A percentile compares a stretch with the other conserved stretches of the same genome.
Conservation (phyloP, 2,888 invertebrate species). For the Tachina grossa region DNA sequence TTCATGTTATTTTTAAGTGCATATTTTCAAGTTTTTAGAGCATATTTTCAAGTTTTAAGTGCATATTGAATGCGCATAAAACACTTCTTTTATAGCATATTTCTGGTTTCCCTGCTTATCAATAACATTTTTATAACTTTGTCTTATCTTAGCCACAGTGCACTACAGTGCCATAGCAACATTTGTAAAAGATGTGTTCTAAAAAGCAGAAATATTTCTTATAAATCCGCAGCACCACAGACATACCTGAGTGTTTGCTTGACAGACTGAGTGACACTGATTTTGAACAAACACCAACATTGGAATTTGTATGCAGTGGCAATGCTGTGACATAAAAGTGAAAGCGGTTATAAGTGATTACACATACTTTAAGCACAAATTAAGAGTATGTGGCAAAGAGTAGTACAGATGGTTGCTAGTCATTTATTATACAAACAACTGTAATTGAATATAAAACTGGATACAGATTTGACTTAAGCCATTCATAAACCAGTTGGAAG, state of each 20-base stretch:
- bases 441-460: background rate
- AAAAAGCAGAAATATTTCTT: conserved; percentile 49
- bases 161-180: conserved; percentile 8
- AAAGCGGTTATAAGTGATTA: conserved; percentile 66
- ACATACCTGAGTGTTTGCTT: conserved; percentile 32
- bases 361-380: conserved; percentile 48
- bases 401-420: conserved; percentile 35
- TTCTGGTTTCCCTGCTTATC: too few relatives aligned
- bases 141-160: background rate
- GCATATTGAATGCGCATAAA: too few relatives aligned
- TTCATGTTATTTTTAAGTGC: too few relatives aligned
- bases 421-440: conserved; percentile 23
- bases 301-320: background rate
- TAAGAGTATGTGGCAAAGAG: conserved; percentile 56
- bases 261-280: conserved; percentile 52
- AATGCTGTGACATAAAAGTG: conserved; percentile 54
- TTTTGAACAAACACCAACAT: conserved; percentile 31
- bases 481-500: background rate
- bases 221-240: conserved; percentile 23
- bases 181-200: conserved; percentile 32
- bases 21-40: too few relatives aligned
- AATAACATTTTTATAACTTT: too few relatives aligned
- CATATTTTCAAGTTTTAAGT: too few relatives aligned
- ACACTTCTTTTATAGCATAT: too few relatives aligned
- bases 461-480: background rate